Evolutionary conservation across 2,888 invertebrate species (phyloP), one percentile per base, ranked within the genome.

Genomic region (Acleris holmiana): DNA sequence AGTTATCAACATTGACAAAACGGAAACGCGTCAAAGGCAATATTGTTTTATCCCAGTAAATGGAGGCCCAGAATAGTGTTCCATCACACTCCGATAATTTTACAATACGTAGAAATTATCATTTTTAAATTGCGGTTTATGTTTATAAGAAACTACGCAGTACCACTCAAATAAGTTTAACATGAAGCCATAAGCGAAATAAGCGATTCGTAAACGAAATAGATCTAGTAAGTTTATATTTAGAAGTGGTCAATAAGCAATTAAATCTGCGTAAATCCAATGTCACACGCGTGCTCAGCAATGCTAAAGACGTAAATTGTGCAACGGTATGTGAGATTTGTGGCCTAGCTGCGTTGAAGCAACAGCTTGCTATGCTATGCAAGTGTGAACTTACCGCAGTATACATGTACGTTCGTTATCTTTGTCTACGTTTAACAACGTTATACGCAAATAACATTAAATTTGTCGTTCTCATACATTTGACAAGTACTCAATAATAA

Each of bases 221-320:
- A 10, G 35, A 13, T 54, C 19, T 58, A 53, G n/a, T n/a, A n/a
- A n/a, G 46, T 61, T 57, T 62, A 51, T 53, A 44, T 56, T 17
- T 62, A 61, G 46, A 59, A 40, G 57, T 44, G 47, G 44, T 51
- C 57, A 49, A 66, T 64, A 49, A 61, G 67, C 64, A 55, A 53
- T 67, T 69, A 69, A 74, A 73, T 74, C 73, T 74, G 68, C 71
- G 73, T 76, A 71, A 69, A 72, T 71, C 73, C 77, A 78, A 80
- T 78, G 78, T 74, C 78, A 76, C 67, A 68, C 61, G 73, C 76
- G 74, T 75, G 75, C 69, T 69, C 72, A 58, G 72, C 69, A 71
- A 69, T 68, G 66, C 67, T 74, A 71, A 60, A 73, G 72, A 71
- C 73, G 74, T 70, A 75, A 71, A 71, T 75, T 77, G 73, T 74